Evolutionary conservation across 2,797 vertebrate species (phyloP).

Genomic region (Australoheros facetus): DNA sequence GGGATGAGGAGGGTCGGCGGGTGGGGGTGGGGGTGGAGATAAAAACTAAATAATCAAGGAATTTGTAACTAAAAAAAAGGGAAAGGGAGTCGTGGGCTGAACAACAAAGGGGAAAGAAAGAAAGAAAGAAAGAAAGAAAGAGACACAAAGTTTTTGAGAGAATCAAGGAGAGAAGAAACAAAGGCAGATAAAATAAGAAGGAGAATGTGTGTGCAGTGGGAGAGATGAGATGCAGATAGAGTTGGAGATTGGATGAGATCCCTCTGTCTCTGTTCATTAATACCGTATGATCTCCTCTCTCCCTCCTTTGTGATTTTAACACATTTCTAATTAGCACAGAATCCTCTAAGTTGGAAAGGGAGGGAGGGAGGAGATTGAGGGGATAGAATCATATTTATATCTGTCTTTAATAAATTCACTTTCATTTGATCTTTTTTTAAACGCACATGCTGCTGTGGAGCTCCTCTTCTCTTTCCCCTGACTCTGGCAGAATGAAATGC

Average conservation of each 20-base stretch:
- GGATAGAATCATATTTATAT: constrained; percentile 75
- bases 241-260: constrained; percentile 78
- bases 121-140: constrained; percentile 31
- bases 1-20: too few relatives aligned
- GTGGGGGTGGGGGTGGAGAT: constrained; percentile 9
- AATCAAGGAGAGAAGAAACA: constrained; percentile 53
- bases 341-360: constrained; percentile 66
- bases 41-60: constrained; percentile 52
- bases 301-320: constrained; percentile 82
- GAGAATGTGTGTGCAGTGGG: constrained; percentile 40
- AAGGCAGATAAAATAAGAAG: constrained; percentile 61
- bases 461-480: constrained; percentile 31
- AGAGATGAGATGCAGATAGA: constrained; percentile 67
- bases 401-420: constrained; percentile 77
- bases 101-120: constrained; percentile 60
- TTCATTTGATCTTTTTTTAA: constrained; percentile 81
- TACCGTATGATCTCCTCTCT: constrained; percentile 75
- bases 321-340: constrained; percentile 81
- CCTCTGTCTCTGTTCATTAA: constrained; percentile 82
- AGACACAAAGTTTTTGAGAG: constrained; percentile 57
- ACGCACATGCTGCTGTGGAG: constrained; percentile 40
- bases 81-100: constrained; percentile 16
- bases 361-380: constrained; percentile 8
- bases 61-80: constrained; percentile 39
- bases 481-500: constrained; percentile 60